These are phyloP conservation scores for Sylvietta virens DNA, from an alignment of 2,113 vertebrate species.

Conservation along the genomic window DNA sequence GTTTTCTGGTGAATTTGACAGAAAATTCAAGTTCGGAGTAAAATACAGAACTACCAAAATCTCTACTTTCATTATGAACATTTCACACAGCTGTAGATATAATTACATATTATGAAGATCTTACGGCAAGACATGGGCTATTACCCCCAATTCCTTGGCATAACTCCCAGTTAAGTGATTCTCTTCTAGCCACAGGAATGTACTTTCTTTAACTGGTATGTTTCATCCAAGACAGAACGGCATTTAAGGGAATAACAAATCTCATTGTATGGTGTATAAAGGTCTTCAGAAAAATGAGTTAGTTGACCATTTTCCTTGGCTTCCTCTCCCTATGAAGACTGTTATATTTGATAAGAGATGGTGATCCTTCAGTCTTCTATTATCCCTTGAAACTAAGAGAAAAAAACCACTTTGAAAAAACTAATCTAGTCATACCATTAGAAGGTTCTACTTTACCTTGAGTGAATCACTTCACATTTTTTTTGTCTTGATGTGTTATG, in stretches of 20 bases:
- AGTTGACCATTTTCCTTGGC: neutral
- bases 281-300: neutral
- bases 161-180: slow-evolving; percentile 10
- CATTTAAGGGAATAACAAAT: neutral
- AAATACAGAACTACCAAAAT: neutral
- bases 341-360: neutral
- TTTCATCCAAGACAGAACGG: neutral
- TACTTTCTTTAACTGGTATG: neutral
- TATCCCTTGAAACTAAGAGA: neutral
- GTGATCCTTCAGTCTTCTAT: neutral
- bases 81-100: neutral
- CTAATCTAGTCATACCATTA: neutral
- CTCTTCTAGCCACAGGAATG: neutral
- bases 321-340: neutral
- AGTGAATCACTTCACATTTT: neutral
- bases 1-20: neutral
- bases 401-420: neutral
- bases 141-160: neutral
- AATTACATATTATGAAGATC: slow-evolving; percentile 29
- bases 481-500: neutral
- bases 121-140: slow-evolving; percentile 2
- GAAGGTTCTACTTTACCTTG: neutral
- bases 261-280: neutral
- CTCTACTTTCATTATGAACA: neutral
- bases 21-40: neutral